Percentiles rank a stretch among this genome's conserved stretches.
Conservation (phyloP, 2,113 vertebrate species). For the Protobothrops flavoviridis region DNA sequence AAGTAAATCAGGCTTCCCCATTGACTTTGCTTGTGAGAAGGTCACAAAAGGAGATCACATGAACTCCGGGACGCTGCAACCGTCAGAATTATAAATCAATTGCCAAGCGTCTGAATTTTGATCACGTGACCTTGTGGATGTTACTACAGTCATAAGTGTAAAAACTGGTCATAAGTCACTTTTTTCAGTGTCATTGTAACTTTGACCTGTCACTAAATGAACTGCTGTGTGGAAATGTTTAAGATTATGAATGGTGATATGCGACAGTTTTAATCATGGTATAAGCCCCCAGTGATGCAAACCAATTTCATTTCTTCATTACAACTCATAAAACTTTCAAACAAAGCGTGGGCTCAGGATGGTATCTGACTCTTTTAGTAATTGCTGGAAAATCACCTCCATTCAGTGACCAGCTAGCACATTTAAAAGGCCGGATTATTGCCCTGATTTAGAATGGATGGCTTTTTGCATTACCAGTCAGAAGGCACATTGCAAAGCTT, state of each 20-base stretch:
- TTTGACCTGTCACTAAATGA: neutral
- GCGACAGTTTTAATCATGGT: neutral
- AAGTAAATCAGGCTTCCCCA: too few relatives aligned
- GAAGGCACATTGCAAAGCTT: neutral
- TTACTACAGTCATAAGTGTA: neutral
- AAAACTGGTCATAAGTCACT: neutral
- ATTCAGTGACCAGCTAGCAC: neutral
- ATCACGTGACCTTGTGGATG: neutral
- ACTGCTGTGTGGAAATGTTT: neutral
- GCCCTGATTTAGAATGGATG: neutral
- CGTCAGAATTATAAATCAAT: neutral
- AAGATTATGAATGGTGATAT: neutral
- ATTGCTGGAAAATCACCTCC: neutral
- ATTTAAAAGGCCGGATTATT: neutral
- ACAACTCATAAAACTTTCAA: neutral
- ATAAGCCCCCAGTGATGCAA: neutral
- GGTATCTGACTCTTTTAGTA: neutral
- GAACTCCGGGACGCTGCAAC: too few relatives aligned
- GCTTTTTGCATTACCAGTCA: neutral
- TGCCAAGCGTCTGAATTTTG: neutral
- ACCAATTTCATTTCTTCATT: neutral
- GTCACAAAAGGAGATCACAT: too few relatives aligned
- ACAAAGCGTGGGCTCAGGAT: neutral
- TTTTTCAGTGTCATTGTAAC: neutral
- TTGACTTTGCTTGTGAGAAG: too few relatives aligned